Conservation (phyloP, 2,888 invertebrate genomes). For the Augiades crinisus region DNA sequence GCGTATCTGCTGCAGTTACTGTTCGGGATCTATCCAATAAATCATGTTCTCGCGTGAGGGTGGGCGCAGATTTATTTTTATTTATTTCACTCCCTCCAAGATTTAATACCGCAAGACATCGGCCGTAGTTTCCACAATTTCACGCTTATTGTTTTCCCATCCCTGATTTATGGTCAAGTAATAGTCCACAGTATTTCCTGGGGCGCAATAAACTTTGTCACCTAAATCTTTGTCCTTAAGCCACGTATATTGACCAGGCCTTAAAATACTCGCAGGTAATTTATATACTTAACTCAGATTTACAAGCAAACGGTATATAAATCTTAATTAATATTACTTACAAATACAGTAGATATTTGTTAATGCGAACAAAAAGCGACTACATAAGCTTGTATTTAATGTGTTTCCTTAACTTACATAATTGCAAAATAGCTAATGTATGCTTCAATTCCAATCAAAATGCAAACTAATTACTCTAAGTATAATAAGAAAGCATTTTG, state of each 20-base stretch:
- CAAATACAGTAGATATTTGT: too few species aligned
- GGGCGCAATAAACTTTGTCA: constrained; percentile 78
- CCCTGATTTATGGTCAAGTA: constrained; percentile 77
- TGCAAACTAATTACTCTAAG: too few species aligned
- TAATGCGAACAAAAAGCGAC: too few species aligned
- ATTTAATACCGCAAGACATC: constrained; percentile 76
- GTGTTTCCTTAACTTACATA: too few species aligned
- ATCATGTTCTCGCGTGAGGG: constrained; percentile 71
- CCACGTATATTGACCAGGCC: constrained; percentile 53
- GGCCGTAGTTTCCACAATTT: constrained; percentile 80
- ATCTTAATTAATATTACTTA: constrained; percentile 3
- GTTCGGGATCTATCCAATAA: constrained; percentile 53
- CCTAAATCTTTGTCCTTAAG: constrained; percentile 78
- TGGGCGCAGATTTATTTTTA: constrained; percentile 76
- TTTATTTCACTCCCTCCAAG: constrained; percentile 80
- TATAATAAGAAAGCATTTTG: too few species aligned
- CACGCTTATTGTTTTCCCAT: constrained; percentile 82
- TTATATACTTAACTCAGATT: not conserved
- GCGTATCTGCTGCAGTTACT: constrained; percentile 29
- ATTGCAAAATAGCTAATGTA: too few species aligned
- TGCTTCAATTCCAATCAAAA: too few species aligned
- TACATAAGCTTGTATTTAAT: too few species aligned
- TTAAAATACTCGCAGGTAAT: constrained; percentile 7
- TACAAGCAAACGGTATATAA: constrained; percentile 2
- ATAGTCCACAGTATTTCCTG: constrained; percentile 77